phyloP scores from a whole-genome alignment of 1,140 invertebrate species.

The Hylaeus anthracinus region DNA sequence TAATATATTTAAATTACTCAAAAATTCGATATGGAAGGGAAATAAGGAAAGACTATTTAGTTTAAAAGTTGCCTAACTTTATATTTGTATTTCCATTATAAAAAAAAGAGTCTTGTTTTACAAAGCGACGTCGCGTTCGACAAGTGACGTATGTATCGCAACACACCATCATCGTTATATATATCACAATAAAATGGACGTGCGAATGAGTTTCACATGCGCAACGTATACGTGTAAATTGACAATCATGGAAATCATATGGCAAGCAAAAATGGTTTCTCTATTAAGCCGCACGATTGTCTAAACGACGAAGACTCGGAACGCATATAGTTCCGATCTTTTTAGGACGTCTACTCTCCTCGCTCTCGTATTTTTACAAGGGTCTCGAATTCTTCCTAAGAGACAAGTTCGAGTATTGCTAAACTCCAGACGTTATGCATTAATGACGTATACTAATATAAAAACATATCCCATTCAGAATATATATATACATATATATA shows the following conservation, averaged over 20 bases:
- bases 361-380: no score
- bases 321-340: neutral
- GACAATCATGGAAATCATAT: constrained; percentile 57
- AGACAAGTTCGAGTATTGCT: neutral
- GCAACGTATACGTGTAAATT: constrained; percentile 54
- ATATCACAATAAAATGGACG: constrained; percentile 72
- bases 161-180: constrained; percentile 54
- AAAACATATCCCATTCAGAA: no score
- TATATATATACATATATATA: no score
- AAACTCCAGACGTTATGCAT: no score
- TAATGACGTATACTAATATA: no score
- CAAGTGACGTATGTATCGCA: constrained; percentile 43
- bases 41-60: neutral
- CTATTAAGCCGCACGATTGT: constrained; percentile 40
- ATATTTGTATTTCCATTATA: constrained; percentile 63
- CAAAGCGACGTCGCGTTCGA: constrained; percentile 49
- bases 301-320: constrained; percentile 26
- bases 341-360: neutral
- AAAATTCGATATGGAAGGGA: neutral
- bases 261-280: constrained; percentile 50
- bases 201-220: constrained; percentile 59
- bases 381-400: neutral
- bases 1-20: no score
- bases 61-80: constrained; percentile 50
- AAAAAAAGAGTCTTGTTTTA: constrained; percentile 66